Conservation (phyloP, 2,888 invertebrate species). For the Rhopalosiphum nymphaeae region DNA sequence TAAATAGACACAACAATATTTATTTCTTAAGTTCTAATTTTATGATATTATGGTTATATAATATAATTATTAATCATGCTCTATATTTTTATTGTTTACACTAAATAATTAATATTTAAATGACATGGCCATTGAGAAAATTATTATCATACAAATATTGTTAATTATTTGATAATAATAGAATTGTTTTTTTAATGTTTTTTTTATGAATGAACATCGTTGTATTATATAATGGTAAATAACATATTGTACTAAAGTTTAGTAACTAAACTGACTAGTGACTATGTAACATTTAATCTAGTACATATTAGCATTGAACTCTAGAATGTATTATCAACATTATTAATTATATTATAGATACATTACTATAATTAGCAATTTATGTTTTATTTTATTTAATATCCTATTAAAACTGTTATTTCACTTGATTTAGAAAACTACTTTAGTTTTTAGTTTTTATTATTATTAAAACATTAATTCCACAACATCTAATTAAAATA, state of each 20-base stretch:
- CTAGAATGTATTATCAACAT: neutral
- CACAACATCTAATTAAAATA: neutral
- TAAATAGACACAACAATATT: neutral
- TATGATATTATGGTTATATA: neutral
- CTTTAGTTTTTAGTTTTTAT: neutral
- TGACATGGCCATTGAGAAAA: neutral
- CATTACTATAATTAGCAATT: too few species aligned
- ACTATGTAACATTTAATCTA: neutral
- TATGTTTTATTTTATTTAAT: neutral
- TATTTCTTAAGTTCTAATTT: too few species aligned
- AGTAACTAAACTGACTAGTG: neutral
- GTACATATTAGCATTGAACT: neutral
- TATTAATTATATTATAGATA: neutral
- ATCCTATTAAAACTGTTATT: neutral
- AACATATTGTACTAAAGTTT: neutral
- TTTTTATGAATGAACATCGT: neutral
- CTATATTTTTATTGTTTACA: neutral
- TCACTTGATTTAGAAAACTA: neutral
- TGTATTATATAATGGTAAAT: neutral
- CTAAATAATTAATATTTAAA: neutral
- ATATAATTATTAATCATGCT: neutral
- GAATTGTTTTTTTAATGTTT: neutral
- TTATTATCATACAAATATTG: neutral
- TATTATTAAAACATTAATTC: neutral
- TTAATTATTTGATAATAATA: neutral